Conservation (phyloP, 2,113 vertebrate genomes). For the Caranx ignobilis region DNA sequence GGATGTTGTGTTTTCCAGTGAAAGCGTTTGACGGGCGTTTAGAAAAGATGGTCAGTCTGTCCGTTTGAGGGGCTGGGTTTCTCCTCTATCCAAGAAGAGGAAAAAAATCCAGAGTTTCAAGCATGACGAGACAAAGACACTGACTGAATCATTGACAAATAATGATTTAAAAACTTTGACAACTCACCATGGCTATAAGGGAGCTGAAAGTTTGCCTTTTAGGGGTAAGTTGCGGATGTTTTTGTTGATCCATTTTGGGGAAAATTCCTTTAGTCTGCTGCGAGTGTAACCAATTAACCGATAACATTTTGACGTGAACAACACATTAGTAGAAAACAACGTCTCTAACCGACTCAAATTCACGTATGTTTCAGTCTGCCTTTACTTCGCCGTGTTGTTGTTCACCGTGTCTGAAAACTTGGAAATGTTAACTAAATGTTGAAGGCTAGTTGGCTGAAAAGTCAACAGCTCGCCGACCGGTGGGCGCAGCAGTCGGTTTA, state of each 20-base stretch:
- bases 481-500: slow-evolving; percentile 6
- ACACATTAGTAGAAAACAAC: background rate
- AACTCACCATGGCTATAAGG: slow-evolving; percentile 87
- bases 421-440: background rate
- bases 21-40: background rate
- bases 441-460: slow-evolving; percentile 3
- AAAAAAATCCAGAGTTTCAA: slow-evolving; percentile 44
- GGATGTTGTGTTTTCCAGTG: background rate
- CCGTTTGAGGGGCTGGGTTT: slow-evolving; percentile 63
- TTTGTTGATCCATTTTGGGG: slow-evolving; percentile 48
- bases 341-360: background rate
- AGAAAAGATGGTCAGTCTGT: slow-evolving; percentile 56
- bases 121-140: slow-evolving; percentile 66
- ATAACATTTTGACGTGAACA: slow-evolving; percentile 16
- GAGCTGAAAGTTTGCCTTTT: slow-evolving; percentile 98
- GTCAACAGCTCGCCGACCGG: background rate
- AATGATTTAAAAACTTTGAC: slow-evolving; percentile 55
- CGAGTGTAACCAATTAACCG: slow-evolving; percentile 11
- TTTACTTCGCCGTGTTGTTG: background rate
- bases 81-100: slow-evolving; percentile 48
- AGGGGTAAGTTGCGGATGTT: slow-evolving; percentile 89
- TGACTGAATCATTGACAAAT: slow-evolving; percentile 35
- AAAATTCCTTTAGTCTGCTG: slow-evolving; percentile 67
- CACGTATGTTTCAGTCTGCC: background rate
- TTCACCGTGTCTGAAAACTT: background rate